phyloP scores from a whole-genome alignment of 2,797 vertebrate genomes.

The Spheniscus humboldti region DNA sequence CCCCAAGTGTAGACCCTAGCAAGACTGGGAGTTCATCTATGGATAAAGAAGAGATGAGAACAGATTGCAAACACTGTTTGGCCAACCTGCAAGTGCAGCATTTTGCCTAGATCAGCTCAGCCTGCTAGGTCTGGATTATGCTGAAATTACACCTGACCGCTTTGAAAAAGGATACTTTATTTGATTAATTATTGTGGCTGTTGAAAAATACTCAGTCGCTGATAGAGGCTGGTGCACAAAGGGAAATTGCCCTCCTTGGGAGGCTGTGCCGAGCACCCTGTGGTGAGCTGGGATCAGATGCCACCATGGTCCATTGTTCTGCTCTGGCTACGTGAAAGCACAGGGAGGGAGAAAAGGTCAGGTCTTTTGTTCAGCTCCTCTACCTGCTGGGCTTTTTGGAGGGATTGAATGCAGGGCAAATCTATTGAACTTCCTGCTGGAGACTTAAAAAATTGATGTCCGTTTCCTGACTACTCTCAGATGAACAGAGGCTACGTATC shows the following conservation, averaged over 20 bases:
- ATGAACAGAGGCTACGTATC: neutral
- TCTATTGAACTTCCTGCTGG: slow-evolving; percentile 36
- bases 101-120: neutral
- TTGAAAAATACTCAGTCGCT: neutral
- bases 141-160: slow-evolving; percentile 45
- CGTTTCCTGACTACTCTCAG: neutral
- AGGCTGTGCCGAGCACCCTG: neutral
- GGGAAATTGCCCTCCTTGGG: neutral
- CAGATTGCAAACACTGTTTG: neutral
- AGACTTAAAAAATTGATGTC: slow-evolving; percentile 60
- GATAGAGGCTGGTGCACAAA: slow-evolving; percentile 13
- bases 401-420: slow-evolving; percentile 28
- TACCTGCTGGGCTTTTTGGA: neutral
- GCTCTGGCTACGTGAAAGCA: neutral
- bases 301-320: neutral
- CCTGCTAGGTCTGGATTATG: neutral
- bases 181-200: slow-evolving; percentile 33
- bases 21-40: neutral
- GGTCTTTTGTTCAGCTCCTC: slow-evolving; percentile 34
- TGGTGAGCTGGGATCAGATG: neutral
- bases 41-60: neutral
- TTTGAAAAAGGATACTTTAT: slow-evolving; percentile 47
- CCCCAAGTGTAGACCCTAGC: neutral
- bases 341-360: slow-evolving; percentile 2
- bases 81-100: neutral